Evolutionary conservation across 2,888 invertebrate species (phyloP).

Genomic region (Aradus depressus): DNA sequence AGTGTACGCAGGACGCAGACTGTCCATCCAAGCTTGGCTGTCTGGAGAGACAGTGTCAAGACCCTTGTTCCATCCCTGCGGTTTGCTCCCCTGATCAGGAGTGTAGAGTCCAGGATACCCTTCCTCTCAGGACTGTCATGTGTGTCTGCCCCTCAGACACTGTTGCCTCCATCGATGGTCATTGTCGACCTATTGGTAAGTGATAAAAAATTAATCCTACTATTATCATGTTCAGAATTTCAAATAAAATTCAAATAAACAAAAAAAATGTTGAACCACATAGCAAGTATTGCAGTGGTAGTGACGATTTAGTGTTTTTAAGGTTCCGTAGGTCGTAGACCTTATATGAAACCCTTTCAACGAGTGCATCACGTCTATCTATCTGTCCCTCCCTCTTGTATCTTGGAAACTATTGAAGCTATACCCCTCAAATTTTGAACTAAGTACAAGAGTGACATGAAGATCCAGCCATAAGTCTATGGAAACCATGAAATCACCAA

Average conservation of each 20-base stretch:
- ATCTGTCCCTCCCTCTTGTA: no score
- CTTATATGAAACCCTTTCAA: conserved; percentile 2
- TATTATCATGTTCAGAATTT: conserved; percentile 1
- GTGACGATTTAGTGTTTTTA: no score
- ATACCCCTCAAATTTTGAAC: no score
- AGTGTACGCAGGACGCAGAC: conserved; percentile 64
- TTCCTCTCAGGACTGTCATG: conserved; percentile 71
- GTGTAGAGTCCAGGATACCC: conserved; percentile 64
- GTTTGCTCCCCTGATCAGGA: conserved; percentile 67
- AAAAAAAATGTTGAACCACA: no score
- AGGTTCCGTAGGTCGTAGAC: no score
- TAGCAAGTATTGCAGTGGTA: no score
- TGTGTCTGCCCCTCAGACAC: conserved; percentile 78
- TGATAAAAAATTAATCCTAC: conserved; percentile 7
- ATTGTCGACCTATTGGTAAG: conserved; percentile 49
- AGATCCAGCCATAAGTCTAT: no score
- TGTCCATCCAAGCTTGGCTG: conserved; percentile 66
- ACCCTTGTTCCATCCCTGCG: conserved; percentile 60
- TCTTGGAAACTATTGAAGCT: no score
- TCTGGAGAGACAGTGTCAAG: conserved; percentile 60
- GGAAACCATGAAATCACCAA: no score
- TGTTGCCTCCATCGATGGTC: conserved; percentile 57
- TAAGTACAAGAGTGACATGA: no score
- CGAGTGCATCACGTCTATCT: no score
- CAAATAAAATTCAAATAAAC: no score